phyloP scores from a whole-genome alignment of 1,140 invertebrate species.

The Oryctes rhinoceros region DNA sequence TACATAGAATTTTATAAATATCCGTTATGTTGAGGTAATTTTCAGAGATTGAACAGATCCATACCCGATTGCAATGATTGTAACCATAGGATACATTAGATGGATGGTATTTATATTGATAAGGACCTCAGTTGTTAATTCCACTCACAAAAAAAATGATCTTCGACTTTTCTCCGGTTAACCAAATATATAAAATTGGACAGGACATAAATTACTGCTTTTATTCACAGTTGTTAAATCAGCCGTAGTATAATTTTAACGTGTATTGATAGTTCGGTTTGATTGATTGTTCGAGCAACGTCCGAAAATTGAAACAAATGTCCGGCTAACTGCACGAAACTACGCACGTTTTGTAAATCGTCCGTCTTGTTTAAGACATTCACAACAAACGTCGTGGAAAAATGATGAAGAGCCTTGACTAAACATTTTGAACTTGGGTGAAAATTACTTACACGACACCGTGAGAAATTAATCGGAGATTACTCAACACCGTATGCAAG shows the following conservation, averaged over 20 bases:
- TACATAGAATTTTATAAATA: too few relatives aligned
- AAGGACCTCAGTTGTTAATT: too few relatives aligned
- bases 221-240: constrained; percentile 19
- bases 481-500: not conserved
- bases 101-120: too few relatives aligned
- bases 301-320: constrained; percentile 18
- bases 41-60: too few relatives aligned
- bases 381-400: not conserved
- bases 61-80: too few relatives aligned
- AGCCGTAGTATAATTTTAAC: constrained; percentile 12
- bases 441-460: constrained; percentile 15
- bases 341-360: constrained; percentile 5
- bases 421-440: constrained; percentile 14
- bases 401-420: constrained; percentile 14
- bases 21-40: too few relatives aligned
- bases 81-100: too few relatives aligned
- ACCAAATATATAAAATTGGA: constrained; percentile 11
- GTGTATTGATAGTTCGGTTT: constrained; percentile 14
- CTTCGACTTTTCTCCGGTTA: not conserved
- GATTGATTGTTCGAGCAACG: not conserved
- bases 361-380: not conserved
- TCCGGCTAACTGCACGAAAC: constrained; percentile 3
- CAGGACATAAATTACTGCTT: constrained; percentile 16
- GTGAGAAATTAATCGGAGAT: constrained; percentile 5
- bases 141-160: too few relatives aligned